Base-by-base conservation (phyloP, 2,797 vertebrate genomes). In the Esox lucius region DNA sequence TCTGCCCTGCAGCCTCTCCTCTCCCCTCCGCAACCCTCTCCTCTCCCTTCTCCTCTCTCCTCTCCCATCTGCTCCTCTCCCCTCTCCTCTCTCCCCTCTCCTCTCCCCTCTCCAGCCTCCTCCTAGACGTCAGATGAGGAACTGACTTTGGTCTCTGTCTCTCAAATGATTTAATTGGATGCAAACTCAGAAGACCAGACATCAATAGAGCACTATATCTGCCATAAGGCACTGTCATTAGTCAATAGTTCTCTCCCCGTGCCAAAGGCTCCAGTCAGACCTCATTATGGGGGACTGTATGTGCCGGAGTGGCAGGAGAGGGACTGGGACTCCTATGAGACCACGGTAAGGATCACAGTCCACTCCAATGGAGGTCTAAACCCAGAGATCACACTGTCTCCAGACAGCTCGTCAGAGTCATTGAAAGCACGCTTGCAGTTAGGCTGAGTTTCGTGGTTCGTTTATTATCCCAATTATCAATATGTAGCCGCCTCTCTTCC, bases 131-230 rank as follows among this genome's bases (percentile, higher is more conserved):
- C 88, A 88, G 84, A 89, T 74, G 85, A 93, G 90, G 75, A 90
- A 91, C 88, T 84, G 86, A 88, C 88, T 92, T 88, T 90, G 88
- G 88, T 90, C 87, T 90, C 83, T 90, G 90, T 92, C 89, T 89
- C 87, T 91, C 89, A 91, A 89, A 92, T 91, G 82, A 92, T 91
- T 92, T 93, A 93, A 94, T 92, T 94, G 91, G 90, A 93, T 93
- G 91, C 91, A 91, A 91, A 91, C 85, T 87, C 87, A 87, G 88
- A 81, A 88, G 80, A 87, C 80, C 61, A 33, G 85, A 88, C 87
- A 90, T 93, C 90, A 91, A 91, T 92, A 89, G 79, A 71, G 87
- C 88, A 87, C 87, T 90, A 88, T 91, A 91, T 91, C 88, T 91
- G 89, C 91, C 87, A 89, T 90, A 91, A 92, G 88, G 87, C 87